Percentiles rank a stretch among this genome's conserved stretches.
Evolutionary conservation across 2,113 vertebrate species (phyloP).

Genomic region (Salvelinus namaycush): DNA sequence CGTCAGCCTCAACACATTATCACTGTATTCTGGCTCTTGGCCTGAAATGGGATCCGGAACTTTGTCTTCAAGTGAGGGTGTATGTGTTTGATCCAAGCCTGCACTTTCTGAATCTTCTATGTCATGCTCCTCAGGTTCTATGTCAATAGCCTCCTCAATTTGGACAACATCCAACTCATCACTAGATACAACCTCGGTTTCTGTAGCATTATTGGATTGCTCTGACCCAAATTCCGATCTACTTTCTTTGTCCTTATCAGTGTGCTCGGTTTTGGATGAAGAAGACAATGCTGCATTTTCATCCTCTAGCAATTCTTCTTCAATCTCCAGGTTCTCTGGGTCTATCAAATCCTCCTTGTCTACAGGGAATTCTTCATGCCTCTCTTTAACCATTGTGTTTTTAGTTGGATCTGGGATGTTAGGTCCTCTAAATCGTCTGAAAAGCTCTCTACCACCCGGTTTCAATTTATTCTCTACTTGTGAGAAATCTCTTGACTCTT

Average conservation of each 20-base stretch:
- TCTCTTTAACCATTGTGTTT: not conserved
- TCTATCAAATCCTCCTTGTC: not conserved
- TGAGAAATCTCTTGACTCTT: not conserved
- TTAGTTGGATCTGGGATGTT: not conserved
- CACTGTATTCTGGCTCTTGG: conserved; percentile 65
- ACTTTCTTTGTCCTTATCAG: not conserved
- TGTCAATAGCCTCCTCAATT: too few relatives aligned
- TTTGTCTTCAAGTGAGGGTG: conserved; percentile 4
- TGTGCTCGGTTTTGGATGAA: conserved; percentile 33
- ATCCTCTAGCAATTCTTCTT: conserved; percentile 85
- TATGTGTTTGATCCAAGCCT: conserved; percentile 1
- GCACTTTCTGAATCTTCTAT: not conserved
- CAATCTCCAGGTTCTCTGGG: conserved; percentile 29
- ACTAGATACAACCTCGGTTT: not conserved
- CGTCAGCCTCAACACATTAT: conserved; percentile 65
- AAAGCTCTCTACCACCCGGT: conserved; percentile 1
- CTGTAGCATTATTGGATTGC: not conserved
- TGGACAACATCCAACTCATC: not conserved
- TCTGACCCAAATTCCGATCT: not conserved
- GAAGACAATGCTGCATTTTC: conserved; percentile 80
- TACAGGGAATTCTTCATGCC: not conserved
- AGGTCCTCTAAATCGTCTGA: conserved; percentile 21
- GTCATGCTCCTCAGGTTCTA: conserved; percentile 8
- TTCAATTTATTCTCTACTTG: conserved; percentile 18
- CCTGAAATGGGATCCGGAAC: not conserved